phyloP scores from a whole-genome alignment of 2,113 vertebrate genomes.

The Halichoerus grypus region DNA sequence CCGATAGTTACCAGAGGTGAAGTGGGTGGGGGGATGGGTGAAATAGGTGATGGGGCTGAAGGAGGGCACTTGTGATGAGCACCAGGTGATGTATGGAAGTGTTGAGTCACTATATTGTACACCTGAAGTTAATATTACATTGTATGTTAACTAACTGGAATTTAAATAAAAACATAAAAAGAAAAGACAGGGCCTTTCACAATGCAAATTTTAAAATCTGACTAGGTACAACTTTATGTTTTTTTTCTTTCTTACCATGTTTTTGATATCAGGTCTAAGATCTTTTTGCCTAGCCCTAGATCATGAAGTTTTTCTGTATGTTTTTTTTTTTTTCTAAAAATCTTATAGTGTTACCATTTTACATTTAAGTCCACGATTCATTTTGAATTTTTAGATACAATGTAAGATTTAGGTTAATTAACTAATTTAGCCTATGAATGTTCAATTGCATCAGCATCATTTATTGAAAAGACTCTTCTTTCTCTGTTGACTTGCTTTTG shows the following conservation, averaged over 20 bases:
- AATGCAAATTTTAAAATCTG: neutral
- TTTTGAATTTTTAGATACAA: neutral
- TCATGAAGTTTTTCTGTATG: neutral
- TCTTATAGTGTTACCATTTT: neutral
- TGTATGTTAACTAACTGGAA: neutral
- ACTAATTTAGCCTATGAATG: neutral
- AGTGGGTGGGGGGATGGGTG: neutral
- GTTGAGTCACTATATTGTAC: neutral
- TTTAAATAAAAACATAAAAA: neutral
- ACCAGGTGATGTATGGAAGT: neutral
- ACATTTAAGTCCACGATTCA: neutral
- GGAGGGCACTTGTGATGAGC: neutral
- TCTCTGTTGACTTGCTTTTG: neutral
- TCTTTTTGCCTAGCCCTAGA: neutral
- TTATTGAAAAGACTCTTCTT: neutral
- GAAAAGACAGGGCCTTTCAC: no score
- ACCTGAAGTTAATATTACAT: neutral
- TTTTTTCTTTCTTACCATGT: neutral
- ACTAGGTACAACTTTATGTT: neutral
- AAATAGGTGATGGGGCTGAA: neutral
- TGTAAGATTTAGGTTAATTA: neutral
- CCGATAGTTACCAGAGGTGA: neutral
- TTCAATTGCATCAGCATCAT: neutral
- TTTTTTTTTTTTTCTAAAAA: neutral
- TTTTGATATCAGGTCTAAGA: neutral